phyloP scores from a whole-genome alignment of 2,888 invertebrate genomes.

The Agriopis marginaria region DNA sequence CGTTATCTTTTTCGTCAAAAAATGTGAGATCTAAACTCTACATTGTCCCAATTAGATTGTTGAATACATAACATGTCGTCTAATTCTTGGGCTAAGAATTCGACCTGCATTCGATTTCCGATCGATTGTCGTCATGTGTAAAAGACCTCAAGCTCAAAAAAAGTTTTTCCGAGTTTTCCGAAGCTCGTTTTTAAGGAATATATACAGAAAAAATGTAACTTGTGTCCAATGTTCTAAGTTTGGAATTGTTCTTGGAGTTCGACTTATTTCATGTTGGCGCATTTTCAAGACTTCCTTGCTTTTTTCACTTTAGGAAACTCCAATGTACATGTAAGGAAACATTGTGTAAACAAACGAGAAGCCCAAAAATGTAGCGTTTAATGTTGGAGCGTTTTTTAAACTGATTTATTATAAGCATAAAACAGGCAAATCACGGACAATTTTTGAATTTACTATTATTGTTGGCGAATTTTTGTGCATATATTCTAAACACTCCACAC shows the following conservation, averaged over 20 bases:
- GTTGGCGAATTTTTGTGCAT: too few relatives aligned
- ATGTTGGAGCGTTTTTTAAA: neutral
- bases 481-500: too few relatives aligned
- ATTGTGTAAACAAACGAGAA: neutral
- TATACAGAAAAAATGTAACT: constrained; percentile 17
- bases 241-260: neutral
- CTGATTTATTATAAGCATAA: too few relatives aligned
- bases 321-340: neutral
- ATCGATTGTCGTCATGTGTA: neutral
- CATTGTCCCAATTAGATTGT: too few relatives aligned
- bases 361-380: neutral
- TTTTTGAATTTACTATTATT: too few relatives aligned
- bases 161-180: neutral
- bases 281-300: constrained; percentile 24
- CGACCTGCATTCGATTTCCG: neutral
- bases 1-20: too few relatives aligned
- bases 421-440: too few relatives aligned
- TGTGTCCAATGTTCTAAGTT: constrained; percentile 2
- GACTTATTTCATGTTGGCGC: constrained; percentile 17
- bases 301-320: constrained; percentile 3
- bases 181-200: constrained; percentile 13
- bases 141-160: neutral
- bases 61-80: too few relatives aligned
- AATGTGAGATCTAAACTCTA: too few relatives aligned
- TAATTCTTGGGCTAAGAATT: too few relatives aligned